Evolutionary conservation across 2,888 invertebrate genomes (phyloP).

Genomic region (Coelopa pilipes): DNA sequence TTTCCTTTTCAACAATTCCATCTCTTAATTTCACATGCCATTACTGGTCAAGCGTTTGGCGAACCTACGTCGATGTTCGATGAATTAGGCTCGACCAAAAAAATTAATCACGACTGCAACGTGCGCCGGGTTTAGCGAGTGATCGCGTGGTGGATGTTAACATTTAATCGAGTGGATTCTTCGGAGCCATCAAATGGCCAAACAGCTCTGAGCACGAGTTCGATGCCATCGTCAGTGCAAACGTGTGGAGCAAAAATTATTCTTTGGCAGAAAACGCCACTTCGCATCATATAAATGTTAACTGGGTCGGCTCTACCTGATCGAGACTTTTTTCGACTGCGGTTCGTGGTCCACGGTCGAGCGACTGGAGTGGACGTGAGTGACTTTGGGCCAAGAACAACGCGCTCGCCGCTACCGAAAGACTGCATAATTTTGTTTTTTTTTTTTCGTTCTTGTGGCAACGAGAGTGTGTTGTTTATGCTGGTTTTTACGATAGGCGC

Average conservation of each 20-base stretch:
- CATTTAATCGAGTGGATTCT: no score
- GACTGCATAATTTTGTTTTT: background rate
- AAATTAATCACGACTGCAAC: no score
- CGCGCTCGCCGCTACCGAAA: background rate
- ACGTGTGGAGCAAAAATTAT: background rate
- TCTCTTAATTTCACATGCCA: no score
- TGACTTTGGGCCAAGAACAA: conserved; percentile 23
- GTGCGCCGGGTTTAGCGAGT: no score
- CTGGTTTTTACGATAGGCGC: background rate
- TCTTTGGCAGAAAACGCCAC: background rate
- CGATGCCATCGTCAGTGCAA: conserved; percentile 6
- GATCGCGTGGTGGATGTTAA: no score
- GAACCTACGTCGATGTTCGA: no score
- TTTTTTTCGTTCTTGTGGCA: background rate
- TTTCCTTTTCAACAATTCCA: no score
- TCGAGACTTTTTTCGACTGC: background rate
- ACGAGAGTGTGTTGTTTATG: background rate
- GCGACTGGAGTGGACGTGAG: conserved; percentile 1
- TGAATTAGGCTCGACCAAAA: no score
- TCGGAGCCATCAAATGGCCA: no score
- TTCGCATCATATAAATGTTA: conserved; percentile 10
- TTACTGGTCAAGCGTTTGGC: no score
- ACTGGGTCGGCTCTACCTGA: conserved; percentile 11
- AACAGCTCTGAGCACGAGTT: background rate
- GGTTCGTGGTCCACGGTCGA: background rate